These are phyloP conservation scores for Anolis sagrei DNA, from an alignment of 2,113 vertebrate species.

Conservation along the genomic window DNA sequence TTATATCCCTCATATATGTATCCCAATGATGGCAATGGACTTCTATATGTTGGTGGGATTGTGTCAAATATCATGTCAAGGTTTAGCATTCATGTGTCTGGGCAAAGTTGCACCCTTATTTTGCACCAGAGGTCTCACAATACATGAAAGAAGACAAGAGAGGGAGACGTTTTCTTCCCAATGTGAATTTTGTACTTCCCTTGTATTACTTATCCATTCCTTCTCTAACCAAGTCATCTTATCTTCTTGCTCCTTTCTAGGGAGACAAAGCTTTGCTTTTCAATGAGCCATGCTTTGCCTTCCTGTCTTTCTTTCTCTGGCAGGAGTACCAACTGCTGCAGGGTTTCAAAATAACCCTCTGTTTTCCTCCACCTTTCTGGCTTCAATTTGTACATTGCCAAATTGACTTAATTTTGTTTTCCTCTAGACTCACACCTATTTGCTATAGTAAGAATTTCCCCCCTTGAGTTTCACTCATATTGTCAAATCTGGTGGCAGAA, in stretches of 20 bases:
- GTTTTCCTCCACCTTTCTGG: slow-evolving; percentile 70
- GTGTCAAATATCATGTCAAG: background rate
- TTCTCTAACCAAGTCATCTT: slow-evolving; percentile 50
- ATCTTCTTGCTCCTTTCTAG: slow-evolving; percentile 59
- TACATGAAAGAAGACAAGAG: slow-evolving; percentile 20
- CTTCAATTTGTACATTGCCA: slow-evolving; percentile 78
- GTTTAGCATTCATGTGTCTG: background rate
- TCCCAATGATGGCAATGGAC: background rate
- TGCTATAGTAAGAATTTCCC: slow-evolving; percentile 72
- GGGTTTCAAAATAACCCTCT: slow-evolving; percentile 65
- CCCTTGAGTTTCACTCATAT: slow-evolving; percentile 75
- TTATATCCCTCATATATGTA: too few species aligned
- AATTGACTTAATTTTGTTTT: slow-evolving; percentile 75
- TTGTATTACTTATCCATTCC: slow-evolving; percentile 65
- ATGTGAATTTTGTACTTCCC: slow-evolving; percentile 55
- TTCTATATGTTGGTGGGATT: background rate
- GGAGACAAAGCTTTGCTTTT: slow-evolving; percentile 57
- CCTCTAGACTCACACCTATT: slow-evolving; percentile 75
- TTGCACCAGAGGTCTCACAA: slow-evolving; percentile 41
- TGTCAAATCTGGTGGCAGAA: slow-evolving; percentile 65
- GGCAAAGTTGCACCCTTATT: slow-evolving; percentile 47
- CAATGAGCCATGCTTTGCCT: slow-evolving; percentile 45
- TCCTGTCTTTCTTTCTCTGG: slow-evolving; percentile 42
- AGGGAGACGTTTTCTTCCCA: slow-evolving; percentile 50
- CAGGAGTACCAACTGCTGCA: slow-evolving; percentile 62